Base-by-base conservation (phyloP, 2,797 vertebrate species). In the Halcyon smyrnensis region DNA sequence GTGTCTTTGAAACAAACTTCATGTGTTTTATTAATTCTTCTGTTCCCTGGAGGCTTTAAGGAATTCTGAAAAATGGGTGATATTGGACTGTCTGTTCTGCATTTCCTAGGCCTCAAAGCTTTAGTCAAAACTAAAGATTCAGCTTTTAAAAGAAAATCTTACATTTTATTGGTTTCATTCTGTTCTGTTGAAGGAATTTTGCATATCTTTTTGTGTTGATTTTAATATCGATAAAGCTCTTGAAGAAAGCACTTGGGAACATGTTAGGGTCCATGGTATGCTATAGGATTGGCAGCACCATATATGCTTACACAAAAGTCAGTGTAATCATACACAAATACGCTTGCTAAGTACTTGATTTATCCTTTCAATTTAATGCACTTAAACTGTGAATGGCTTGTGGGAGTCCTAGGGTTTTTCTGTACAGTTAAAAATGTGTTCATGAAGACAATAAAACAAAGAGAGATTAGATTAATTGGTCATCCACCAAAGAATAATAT, bases 311-410 rank as follows among this genome's bases (percentile, higher is more conserved):
- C 41, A 79, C 75, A 88, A 86, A 90, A 65, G 65, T 94, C 67
- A 63, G 15, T 91, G 41, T 65, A 91, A 85, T 93, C 75, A 48
- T 83, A 54, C 28, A 89, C 57, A 95, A 95, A 90, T 94, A 63
- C 1, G 1, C 54, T 96, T 39, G 37, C 57, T 89, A 96, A 96
- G 86, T 91, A 60, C 67, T 85, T 88, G 80, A 94, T 76, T 89
- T 95, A 96, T 69, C 37, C 45, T 95, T 95, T 87, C 68, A 71
- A 57, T 88, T 93, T 86, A 94, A 92, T 59, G 68, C 62, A 84
- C 21, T 96, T 82, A 93, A 96, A 69, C 34, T 81, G 17, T 89
- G 90, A 97, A 93, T 59, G 36, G 24, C 79, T 73, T 73, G 41
- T 74, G 71, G 69, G 62, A 93, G 89, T 94, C 43, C 75, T 94